Base-by-base conservation (phyloP, 2,113 vertebrate species). In the Vanacampus margaritifer region DNA sequence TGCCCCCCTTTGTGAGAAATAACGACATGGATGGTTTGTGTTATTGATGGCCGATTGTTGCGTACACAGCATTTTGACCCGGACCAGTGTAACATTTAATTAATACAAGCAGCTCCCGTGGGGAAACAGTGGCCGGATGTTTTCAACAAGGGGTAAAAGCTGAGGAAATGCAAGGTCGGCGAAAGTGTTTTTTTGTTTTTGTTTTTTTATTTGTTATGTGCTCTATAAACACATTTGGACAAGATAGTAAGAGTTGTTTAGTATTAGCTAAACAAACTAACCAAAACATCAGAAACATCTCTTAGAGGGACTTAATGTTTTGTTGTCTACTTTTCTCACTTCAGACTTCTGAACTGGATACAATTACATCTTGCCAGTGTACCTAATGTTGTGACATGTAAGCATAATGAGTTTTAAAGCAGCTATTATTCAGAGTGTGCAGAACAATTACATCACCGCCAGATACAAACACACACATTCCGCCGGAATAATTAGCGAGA, bases 11-110 rank as follows among this genome's bases (percentile, higher is more conserved):
- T 74, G 65, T 71, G 62, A 66, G 64, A 75, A 54, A 23, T 46
- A 85, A 75, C 67, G 51, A 69, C 69, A 79, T 59, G 65, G 69
- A 70, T 74, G 73, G 73, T 72, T 85, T 76, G 73, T 76, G 81
- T 82, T 74, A 82, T 69, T 69, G 78, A 80, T 61, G 74, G 64
- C 35, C 72, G 64, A 0, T 71, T 64, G 82, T 64, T 37, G 35
- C 10, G 35, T 72, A 69, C 69, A 74, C 59, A 68, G 57, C 72
- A 64, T 65, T 64, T 53, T 58, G 75, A 76, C 64, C 72, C 64
- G 12, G 51, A 61, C 45, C 32, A 12, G 57, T 79, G 72, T 73
- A 70, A 78, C 5, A 64, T 74, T 66, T 86, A 72, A 79, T 76
- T 81, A 73, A 68, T 69, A 68, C 71, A 73, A 62, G 66, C 23